Evolutionary conservation across 2,113 vertebrate genomes (phyloP), one percentile per base, ranked within the genome.

Genomic region (Peromyscus maniculatus): DNA sequence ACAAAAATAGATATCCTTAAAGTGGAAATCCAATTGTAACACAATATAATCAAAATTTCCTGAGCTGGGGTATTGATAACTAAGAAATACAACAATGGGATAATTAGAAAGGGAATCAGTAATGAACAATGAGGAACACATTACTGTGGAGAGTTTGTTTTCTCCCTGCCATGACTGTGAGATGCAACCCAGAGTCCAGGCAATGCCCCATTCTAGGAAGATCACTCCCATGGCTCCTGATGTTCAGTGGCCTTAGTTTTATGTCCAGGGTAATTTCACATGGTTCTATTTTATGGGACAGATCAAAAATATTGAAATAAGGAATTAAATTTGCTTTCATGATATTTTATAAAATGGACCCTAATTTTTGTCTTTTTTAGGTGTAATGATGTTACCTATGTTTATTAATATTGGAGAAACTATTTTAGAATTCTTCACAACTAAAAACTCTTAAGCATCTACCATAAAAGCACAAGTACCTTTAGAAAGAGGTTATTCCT

Each of bases 391-490:
- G 24, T 91, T 96, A 86, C 84, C 79, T 75, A 19, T 59, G 1
- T 74, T n/a, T 46, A 59, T 84, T 94, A 11, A 80, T n/a, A 69
- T 39, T 93, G 13, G 21, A 77, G 2, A 28, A 92, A 91, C 87
- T 78, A 39, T 62, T 87, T 83, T n/a, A 94, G 59, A 97, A 64
- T n/a, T 87, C 39, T 6, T 39, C 36, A 86, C 36, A 82, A 10
- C 52, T 89, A 87, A 94, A 33, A 94, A 62, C 72, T 67, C 16
- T 80, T 55, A 89, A 86, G n/a, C 0, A 49, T 91, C 91, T 96
- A 91, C 26, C 46, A 57, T 83, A 78, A 93, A 97, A 94, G 6
- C 91, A 78, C 3, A 95, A 87, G 2, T 78, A 87, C 66, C 62
- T 21, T 95, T 79, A 33, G 49, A 90, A 79, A 93, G 94, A 57